phyloP scores from a whole-genome alignment of 2,888 invertebrate species.

The Synergus laeviventris region DNA sequence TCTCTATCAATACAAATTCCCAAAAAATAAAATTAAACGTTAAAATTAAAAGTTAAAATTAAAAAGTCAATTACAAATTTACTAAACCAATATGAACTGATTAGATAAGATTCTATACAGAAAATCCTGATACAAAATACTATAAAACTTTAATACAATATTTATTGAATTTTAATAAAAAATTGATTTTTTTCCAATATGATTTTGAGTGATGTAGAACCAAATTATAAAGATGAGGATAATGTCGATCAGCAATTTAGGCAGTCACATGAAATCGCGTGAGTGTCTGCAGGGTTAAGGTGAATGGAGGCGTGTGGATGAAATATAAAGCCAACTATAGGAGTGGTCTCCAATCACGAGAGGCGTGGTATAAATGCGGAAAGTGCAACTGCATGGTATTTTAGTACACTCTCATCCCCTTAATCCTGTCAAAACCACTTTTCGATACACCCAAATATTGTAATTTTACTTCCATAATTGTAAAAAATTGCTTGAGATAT shows the following conservation, averaged over 20 bases:
- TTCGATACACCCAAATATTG: too few relatives aligned
- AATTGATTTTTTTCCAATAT: neutral
- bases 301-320: constrained; percentile 25
- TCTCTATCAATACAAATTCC: neutral
- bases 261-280: constrained; percentile 25
- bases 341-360: constrained; percentile 70
- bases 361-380: constrained; percentile 63
- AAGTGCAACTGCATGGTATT: constrained; percentile 33
- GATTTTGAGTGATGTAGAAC: neutral
- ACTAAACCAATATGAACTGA: too few relatives aligned
- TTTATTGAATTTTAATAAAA: neutral
- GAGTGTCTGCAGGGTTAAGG: constrained; percentile 29
- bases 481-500: neutral
- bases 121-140: too few relatives aligned
- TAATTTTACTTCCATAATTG: neutral
- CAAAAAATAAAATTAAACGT: neutral
- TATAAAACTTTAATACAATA: too few relatives aligned
- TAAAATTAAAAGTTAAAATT: neutral
- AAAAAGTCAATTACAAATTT: neutral
- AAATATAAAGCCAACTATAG: constrained; percentile 58
- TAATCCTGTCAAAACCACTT: too few relatives aligned
- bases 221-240: neutral
- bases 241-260: constrained; percentile 2
- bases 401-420: too few relatives aligned
- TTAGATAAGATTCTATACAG: too few relatives aligned